These are phyloP conservation scores for Brachymystax lenok DNA, from an alignment of 2,797 vertebrate genomes.

Conservation along the genomic window DNA sequence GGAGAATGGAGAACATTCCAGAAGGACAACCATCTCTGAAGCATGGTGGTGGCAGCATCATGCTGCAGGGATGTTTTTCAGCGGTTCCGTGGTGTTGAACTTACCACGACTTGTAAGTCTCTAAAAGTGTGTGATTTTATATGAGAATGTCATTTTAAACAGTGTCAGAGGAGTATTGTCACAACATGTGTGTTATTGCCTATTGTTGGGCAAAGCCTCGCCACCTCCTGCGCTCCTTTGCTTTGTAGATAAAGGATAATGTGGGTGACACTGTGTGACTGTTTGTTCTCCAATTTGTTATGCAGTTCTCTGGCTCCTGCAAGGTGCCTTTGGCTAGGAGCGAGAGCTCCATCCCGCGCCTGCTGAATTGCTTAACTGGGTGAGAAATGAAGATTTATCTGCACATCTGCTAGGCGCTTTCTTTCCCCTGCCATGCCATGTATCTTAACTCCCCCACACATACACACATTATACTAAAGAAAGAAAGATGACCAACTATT, in stretches of 20 bases:
- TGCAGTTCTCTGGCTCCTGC: conserved; percentile 64
- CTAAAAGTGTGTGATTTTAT: conserved; percentile 47
- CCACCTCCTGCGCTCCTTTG: conserved; percentile 51
- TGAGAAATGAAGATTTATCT: conserved; percentile 77
- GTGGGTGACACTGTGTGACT: conserved; percentile 70
- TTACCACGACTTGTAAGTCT: conserved; percentile 13
- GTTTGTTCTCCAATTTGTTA: conserved; percentile 80
- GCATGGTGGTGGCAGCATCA: too few species aligned
- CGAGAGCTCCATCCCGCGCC: conserved; percentile 38
- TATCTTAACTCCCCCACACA: conserved; percentile 39
- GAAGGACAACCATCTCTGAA: too few species aligned
- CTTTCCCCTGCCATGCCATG: conserved; percentile 42
- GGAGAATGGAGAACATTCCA: too few species aligned
- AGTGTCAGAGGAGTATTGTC: conserved; percentile 47
- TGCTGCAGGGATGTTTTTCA: too few species aligned
- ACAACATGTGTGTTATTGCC: conserved; percentile 59
- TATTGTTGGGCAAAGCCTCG: conserved; percentile 47
- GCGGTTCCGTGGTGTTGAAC: conserved; percentile 10
- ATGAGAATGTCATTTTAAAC: conserved; percentile 50
- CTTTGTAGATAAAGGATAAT: conserved; percentile 63
- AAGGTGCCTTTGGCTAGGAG: conserved; percentile 66
- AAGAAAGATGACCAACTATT: conserved; percentile 7
- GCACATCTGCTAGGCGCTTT: conserved; percentile 66
- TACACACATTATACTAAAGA: background rate
- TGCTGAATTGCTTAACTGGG: conserved; percentile 62